Evolutionary conservation across 2,797 vertebrate genomes (phyloP), one percentile per base, ranked within the genome.

Genomic region (Molossus molossus): DNA sequence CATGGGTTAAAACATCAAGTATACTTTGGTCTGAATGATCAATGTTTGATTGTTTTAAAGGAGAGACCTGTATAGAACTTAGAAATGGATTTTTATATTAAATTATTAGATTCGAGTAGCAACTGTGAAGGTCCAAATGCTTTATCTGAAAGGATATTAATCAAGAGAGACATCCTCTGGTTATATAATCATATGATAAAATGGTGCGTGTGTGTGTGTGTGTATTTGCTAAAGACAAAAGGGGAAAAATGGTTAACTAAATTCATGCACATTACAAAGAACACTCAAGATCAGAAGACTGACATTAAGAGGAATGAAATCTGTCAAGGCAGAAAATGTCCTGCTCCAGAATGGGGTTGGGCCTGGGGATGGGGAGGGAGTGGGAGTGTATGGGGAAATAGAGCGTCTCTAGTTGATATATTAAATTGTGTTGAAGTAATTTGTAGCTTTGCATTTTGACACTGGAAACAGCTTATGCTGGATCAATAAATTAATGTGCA

Each of bases 51-150:
- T 65, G 14, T 91, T 80, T 93, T 82, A 67, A 93, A 11, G 15
- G 6, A 17, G 18, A 13, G 17, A 84, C 40, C 15, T 45, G 6
- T 29, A 33, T 29, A 80, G 29, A 95, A 57, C 18, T 93, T 79
- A n/a, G 20, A 87, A 97, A 94, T 86, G 72, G 45, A 94, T 96
- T 95, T 96, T 80, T 77, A 80, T 37, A 50, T 95, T 94, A 91
- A 96, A 90, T 87, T 76, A 20, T 82, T 80, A 67, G 37, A n/a
- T 87, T 79, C 79, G 53, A 73, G 12, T 55, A 58, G 9, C 9
- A 94, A 76, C 20, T 90, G 8, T 55, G 15, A 75, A 50, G 25
- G 4, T 79, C 40, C 81, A 77, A 60, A 37, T 69, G 17, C 1
- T 37, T 94, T 94, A 23, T 65, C 27, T 29, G 33, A 81, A 58